These are phyloP conservation scores for Paraescarpia echinospica DNA, from an alignment of 1,140 invertebrate species.

Conservation along the genomic window DNA sequence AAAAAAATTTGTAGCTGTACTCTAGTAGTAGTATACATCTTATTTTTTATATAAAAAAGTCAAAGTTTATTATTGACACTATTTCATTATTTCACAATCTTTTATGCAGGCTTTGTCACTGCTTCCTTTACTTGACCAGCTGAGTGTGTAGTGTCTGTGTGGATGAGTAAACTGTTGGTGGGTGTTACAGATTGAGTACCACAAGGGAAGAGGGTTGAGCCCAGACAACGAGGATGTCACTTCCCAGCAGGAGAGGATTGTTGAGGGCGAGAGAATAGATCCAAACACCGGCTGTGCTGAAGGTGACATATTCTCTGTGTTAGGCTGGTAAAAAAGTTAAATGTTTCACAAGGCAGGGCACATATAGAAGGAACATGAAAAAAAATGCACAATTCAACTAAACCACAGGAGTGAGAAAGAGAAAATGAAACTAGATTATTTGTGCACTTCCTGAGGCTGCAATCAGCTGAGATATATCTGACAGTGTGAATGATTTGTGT, in stretches of 20 bases:
- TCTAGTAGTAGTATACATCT: too few relatives aligned
- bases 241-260: constrained; percentile 28
- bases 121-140: background rate
- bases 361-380: background rate
- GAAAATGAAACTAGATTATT: background rate
- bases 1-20: too few relatives aligned
- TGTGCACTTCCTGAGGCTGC: background rate
- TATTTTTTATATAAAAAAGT: too few relatives aligned
- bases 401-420: background rate
- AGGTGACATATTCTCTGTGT: constrained; percentile 9
- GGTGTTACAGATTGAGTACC: constrained; percentile 14
- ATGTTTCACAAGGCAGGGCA: background rate
- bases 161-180: background rate
- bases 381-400: background rate
- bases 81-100: too few relatives aligned
- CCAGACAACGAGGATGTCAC: background rate
- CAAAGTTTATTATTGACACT: too few relatives aligned
- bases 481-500: too few relatives aligned
- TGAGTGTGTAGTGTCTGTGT: background rate
- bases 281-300: background rate
- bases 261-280: constrained; percentile 26
- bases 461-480: too few relatives aligned
- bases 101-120: too few relatives aligned
- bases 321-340: background rate
- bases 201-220: background rate